Evolutionary conservation across 2,113 vertebrate genomes (phyloP), one percentile per base, ranked within the genome.

Genomic region (Sitta europaea): DNA sequence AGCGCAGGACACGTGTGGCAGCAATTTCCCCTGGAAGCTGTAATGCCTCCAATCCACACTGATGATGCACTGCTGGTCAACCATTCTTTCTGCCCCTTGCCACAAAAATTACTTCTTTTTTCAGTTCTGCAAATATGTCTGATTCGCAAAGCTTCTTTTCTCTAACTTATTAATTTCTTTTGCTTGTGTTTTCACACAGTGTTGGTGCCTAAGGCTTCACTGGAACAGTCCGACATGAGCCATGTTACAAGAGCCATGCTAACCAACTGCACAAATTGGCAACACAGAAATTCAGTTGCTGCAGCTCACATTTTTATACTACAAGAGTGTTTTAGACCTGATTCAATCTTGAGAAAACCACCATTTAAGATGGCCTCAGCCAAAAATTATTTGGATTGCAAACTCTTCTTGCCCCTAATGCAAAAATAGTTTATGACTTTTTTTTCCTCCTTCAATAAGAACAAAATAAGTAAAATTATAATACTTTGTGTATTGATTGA

Each of bases 31-130:
- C 9, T 12, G 18, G 20, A 13, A 36, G 5, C 28, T 29, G 2
- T 10, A 27, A n/a, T 18, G 8, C 1, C 19, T 18, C 13, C 5
- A 2, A 1, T 12, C 6, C 7, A 9, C 0, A 0, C 2, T 42
- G 36, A 35, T 43, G 24, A 9, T 10, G 8, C 0, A 1, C 4
- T 25, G 36, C 43, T 50, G 35, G 11, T 8, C 15, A 54, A 4
- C 4, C 2, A 1, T 11, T 36, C 63, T 57, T 38, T 73, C n/a
- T 45, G 5, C 4, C 4, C 14, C 8, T 24, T 22, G 20, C 1
- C 4, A 11, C 5, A 24, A 28, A 83, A 84, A 36, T 16, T 2
- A 9, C 21, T 42, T 42, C 5, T 57, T 29, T 58, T 33, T 43
- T 51, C 27, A 36, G 28, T 73, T 68, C 12, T 62, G 59, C 22